Conservation (phyloP, 2,888 invertebrate genomes). For the Ferrisia virgata region DNA sequence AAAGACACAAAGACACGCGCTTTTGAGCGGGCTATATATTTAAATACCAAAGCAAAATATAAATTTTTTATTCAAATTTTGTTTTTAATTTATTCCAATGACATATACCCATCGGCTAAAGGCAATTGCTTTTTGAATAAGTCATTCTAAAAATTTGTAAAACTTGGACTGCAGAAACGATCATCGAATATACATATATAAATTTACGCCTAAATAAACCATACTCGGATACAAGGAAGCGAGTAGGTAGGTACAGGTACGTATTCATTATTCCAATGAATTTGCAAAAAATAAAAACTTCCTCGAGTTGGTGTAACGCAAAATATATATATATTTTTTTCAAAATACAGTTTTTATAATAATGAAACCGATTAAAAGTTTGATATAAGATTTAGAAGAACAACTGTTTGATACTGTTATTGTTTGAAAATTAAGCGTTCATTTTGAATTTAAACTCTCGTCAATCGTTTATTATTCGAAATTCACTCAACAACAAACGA, state of each 20-base stretch:
- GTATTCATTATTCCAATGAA: no score
- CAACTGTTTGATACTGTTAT: conserved; percentile 19
- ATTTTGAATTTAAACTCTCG: conserved; percentile 11
- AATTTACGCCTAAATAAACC: no score
- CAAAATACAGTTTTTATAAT: not conserved
- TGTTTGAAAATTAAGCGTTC: conserved; percentile 22
- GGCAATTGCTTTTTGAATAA: not conserved
- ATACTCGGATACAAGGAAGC: no score
- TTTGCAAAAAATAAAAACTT: no score
- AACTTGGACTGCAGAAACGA: not conserved
- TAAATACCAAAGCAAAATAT: conserved; percentile 12
- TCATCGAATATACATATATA: no score
- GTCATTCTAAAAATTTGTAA: not conserved
- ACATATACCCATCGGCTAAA: not conserved
- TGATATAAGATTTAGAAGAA: not conserved
- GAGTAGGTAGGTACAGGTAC: no score
- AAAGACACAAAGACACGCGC: not conserved
- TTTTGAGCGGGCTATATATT: not conserved
- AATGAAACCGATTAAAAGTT: not conserved
- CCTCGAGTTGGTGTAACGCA: no score
- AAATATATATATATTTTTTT: not conserved
- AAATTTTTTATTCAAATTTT: not conserved
- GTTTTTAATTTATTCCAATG: not conserved
- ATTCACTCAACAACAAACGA: conserved; percentile 27
- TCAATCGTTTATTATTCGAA: conserved; percentile 32